Percentiles rank a stretch among this genome's conserved stretches.
phyloP scores from a whole-genome alignment of 2,797 vertebrate species.

The Crypturellus tataupa region DNA sequence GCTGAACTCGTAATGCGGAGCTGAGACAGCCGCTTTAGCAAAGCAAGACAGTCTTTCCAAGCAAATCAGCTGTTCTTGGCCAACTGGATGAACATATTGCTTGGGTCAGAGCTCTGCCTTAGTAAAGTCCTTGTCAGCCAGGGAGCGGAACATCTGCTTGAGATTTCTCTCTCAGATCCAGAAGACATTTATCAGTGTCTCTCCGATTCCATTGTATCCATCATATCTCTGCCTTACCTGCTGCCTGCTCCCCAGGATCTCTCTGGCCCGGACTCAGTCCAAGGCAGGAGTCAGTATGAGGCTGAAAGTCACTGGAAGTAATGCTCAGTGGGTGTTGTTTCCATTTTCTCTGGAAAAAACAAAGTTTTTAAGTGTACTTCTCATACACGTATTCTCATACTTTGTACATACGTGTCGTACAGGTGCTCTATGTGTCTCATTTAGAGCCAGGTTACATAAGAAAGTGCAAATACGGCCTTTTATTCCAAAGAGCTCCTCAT shows the following conservation, averaged over 20 bases:
- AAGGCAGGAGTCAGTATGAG: not conserved
- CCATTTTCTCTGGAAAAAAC: not conserved
- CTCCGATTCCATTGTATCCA: not conserved
- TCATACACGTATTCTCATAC: not conserved
- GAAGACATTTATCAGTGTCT: not conserved
- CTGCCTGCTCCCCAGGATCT: not conserved
- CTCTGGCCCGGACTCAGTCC: not conserved
- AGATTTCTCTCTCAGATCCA: not conserved
- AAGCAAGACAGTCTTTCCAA: not conserved
- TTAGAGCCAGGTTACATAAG: not conserved
- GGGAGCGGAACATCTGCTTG: not conserved
- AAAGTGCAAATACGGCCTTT: not conserved
- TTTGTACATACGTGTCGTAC: too few relatives aligned
- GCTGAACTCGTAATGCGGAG: not conserved
- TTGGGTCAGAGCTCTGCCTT: not conserved
- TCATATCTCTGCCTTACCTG: not conserved
- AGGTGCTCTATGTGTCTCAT: not conserved
- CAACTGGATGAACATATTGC: rapidly evolving
- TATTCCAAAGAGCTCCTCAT: not conserved
- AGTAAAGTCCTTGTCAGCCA: not conserved
- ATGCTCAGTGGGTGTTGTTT: not conserved
- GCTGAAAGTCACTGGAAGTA: not conserved
- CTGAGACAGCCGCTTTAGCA: not conserved
- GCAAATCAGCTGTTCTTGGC: not conserved
- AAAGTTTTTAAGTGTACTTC: not conserved